These are phyloP conservation scores for Hemicrepidius hirtus DNA, from an alignment of 2,888 invertebrate species.

Conservation along the genomic window DNA sequence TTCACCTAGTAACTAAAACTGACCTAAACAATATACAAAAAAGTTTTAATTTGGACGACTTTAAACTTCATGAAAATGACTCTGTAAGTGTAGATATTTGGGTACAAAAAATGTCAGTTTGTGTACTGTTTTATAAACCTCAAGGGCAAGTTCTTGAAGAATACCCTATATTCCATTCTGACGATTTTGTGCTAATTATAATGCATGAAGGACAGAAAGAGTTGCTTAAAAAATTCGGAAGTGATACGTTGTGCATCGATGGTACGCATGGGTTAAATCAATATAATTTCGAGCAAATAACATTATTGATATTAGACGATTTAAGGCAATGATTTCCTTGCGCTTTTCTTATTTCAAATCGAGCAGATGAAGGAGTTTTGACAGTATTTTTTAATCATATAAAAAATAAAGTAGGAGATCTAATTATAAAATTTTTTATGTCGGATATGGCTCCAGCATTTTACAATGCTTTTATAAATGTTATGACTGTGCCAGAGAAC, in stretches of 20 bases:
- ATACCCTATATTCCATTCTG: not conserved
- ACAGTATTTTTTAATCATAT: slow-evolving; percentile 45
- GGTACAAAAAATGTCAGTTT: not conserved
- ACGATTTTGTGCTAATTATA: not conserved
- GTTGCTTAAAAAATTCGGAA: not conserved
- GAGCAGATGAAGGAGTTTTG: slow-evolving; percentile 44
- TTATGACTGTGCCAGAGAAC: slow-evolving; percentile 49
- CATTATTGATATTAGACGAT: slow-evolving; percentile 53
- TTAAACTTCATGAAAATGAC: not conserved
- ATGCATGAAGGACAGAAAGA: not conserved
- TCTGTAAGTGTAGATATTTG: not conserved
- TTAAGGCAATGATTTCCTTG: slow-evolving; percentile 53
- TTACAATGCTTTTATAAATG: slow-evolving; percentile 56
- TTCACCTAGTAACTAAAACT: not conserved
- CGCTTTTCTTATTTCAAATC: slow-evolving; percentile 51
- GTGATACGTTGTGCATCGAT: slow-evolving; percentile 44
- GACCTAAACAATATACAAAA: not conserved
- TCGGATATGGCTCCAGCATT: slow-evolving; percentile 53
- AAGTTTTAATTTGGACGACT: not conserved
- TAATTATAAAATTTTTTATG: slow-evolving; percentile 53
- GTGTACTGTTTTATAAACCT: not conserved
- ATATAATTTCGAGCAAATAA: slow-evolving; percentile 54
- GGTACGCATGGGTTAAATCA: slow-evolving; percentile 53
- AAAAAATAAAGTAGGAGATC: slow-evolving; percentile 38
- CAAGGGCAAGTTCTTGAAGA: not conserved